Percentiles rank a stretch among this genome's conserved stretches.
These are phyloP conservation scores for Hyposoter didymator DNA, from an alignment of 2,888 invertebrate genomes.

Conservation along the genomic window DNA sequence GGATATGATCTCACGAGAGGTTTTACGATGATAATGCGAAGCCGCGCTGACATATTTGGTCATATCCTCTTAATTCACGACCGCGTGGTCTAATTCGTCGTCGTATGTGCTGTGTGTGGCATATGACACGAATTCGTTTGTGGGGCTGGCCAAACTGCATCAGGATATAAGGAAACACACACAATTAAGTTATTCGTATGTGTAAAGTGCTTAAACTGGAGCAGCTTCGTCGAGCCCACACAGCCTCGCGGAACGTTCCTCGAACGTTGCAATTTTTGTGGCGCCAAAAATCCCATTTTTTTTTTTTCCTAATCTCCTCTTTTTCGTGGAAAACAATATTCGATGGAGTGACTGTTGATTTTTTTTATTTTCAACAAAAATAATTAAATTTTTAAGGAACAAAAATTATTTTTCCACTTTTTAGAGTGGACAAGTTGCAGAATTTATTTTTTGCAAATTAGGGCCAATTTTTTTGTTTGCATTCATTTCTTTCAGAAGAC, in stretches of 20 bases:
- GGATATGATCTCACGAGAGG: conserved; percentile 49
- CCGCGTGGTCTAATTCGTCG: conserved; percentile 75
- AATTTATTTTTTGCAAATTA: no score
- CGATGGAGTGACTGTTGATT: no score
- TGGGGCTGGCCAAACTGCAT: conserved; percentile 50
- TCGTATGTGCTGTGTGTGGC: conserved; percentile 75
- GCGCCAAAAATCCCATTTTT: conserved; percentile 8
- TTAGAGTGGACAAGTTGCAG: no score
- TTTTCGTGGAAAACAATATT: not conserved
- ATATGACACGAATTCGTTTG: conserved; percentile 81
- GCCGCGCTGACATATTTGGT: conserved; percentile 72
- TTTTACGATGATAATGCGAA: conserved; percentile 65
- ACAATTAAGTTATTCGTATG: conserved; percentile 5
- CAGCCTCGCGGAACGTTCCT: conserved; percentile 7
- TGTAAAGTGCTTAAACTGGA: conserved; percentile 59
- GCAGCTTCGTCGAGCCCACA: conserved; percentile 43
- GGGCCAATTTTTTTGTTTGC: no score
- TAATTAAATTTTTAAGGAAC: no score
- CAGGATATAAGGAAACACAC: conserved; percentile 14
- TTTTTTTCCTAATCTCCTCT: not conserved
- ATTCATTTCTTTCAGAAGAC: no score
- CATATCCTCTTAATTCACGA: conserved; percentile 78
- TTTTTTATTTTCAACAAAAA: no score
- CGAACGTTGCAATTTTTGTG: not conserved
- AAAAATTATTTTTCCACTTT: no score